These are phyloP conservation scores for Stenurella melanura DNA, from an alignment of 2,888 invertebrate genomes.

Conservation along the genomic window DNA sequence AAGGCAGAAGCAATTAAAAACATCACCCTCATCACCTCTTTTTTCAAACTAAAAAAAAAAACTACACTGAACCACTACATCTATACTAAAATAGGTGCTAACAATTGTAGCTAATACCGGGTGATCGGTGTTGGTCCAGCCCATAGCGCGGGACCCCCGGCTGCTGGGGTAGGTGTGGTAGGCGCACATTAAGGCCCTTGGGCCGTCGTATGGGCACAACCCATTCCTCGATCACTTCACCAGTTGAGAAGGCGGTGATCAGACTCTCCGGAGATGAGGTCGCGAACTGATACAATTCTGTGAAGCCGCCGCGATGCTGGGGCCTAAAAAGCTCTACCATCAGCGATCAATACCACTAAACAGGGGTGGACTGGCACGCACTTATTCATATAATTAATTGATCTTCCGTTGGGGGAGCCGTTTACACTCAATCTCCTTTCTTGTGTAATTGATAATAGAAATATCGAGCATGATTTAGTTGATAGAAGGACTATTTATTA, in stretches of 20 bases:
- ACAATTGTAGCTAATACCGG: conserved; percentile 56
- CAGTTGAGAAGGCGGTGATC: conserved; percentile 31
- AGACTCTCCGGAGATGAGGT: conserved; percentile 62
- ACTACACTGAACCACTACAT: conserved; percentile 52
- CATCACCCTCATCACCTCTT: not conserved
- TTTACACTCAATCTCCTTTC: not conserved
- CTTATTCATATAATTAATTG: not conserved
- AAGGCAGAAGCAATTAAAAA: not conserved
- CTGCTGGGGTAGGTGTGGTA: conserved; percentile 73
- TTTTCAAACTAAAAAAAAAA: conserved; percentile 13
- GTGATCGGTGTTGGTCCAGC: conserved; percentile 67
- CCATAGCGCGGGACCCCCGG: conserved; percentile 70
- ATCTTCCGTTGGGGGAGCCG: not conserved
- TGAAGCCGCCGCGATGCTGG: conserved; percentile 63
- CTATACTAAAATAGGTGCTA: conserved; percentile 49
- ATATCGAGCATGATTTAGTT: not conserved
- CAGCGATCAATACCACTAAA: conserved; percentile 65
- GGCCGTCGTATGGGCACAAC: conserved; percentile 9
- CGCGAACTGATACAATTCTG: conserved; percentile 62
- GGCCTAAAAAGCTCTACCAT: conserved; percentile 60
- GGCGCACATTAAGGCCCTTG: conserved; percentile 69
- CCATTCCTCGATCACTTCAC: conserved; percentile 35
- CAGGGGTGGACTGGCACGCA: conserved; percentile 45
- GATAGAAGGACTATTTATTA: too few relatives aligned
- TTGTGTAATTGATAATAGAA: not conserved